These are phyloP conservation scores for Lasiurus cinereus DNA, from an alignment of 2,113 vertebrate species.

Conservation along the genomic window DNA sequence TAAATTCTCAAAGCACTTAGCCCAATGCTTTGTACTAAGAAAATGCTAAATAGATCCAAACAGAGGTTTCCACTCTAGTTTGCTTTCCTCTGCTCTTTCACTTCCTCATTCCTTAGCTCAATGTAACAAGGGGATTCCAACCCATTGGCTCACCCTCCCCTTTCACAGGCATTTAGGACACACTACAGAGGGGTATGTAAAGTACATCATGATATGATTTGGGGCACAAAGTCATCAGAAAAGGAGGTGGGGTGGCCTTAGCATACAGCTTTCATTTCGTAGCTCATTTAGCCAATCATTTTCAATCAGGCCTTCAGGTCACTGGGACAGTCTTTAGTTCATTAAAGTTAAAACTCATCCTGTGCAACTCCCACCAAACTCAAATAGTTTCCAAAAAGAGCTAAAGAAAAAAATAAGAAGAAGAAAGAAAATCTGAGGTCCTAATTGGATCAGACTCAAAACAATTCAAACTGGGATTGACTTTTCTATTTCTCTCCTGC, in stretches of 20 bases:
- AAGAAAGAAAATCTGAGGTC: neutral
- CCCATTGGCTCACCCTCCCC: neutral
- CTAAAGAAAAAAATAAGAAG: neutral
- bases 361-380: neutral
- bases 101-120: neutral
- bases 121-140: neutral
- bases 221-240: neutral
- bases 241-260: neutral
- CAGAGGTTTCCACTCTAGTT: neutral
- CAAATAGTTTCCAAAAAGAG: neutral
- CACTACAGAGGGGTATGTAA: accelerated
- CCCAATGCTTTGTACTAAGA: neutral
- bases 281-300: neutral
- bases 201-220: neutral
- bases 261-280: neutral
- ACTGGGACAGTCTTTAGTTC: neutral
- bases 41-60: neutral
- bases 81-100: neutral
- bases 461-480: conserved; percentile 19
- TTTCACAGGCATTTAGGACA: neutral
- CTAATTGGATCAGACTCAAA: neutral
- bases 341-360: conserved; percentile 9
- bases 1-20: neutral
- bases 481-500: conserved; percentile 47
- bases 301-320: neutral